phyloP scores from a whole-genome alignment of 2,888 invertebrate species.

The Aromia moschata region DNA sequence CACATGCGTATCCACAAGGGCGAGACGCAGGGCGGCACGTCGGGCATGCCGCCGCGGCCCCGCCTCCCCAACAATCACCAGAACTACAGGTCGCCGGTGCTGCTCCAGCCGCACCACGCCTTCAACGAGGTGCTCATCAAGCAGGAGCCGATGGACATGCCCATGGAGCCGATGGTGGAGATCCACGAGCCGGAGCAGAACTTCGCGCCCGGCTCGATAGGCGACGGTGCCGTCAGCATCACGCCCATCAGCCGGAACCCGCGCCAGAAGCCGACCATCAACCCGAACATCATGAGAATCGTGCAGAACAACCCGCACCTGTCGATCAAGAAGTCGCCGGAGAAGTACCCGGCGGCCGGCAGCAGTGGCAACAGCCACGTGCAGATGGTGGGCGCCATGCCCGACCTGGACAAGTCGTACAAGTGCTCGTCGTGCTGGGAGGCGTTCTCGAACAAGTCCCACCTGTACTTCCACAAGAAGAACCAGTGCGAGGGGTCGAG shows the following conservation, averaged over 20 bases:
- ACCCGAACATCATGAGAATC: slow-evolving; percentile 59
- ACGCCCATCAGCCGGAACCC: slow-evolving; percentile 59
- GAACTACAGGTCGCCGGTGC: slow-evolving; percentile 4
- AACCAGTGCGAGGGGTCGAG: slow-evolving; percentile 62
- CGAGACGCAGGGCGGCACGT: slow-evolving; percentile 39
- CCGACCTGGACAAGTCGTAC: slow-evolving; percentile 51
- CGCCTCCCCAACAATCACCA: slow-evolving; percentile 15
- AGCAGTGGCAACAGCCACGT: slow-evolving; percentile 30
- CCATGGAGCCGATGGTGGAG: slow-evolving; percentile 59
- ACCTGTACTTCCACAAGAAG: slow-evolving; percentile 62
- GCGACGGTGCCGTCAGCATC: slow-evolving; percentile 57
- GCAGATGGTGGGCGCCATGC: slow-evolving; percentile 26
- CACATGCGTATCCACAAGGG: slow-evolving; percentile 63
- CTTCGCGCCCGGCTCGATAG: slow-evolving; percentile 36
- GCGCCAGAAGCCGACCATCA: slow-evolving; percentile 51
- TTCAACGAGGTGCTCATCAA: slow-evolving; percentile 45
- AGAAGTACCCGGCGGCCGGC: slow-evolving; percentile 30
- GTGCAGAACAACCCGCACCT: slow-evolving; percentile 62
- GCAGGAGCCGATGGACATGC: slow-evolving; percentile 53
- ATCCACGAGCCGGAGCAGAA: slow-evolving; percentile 56
- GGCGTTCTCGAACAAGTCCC: slow-evolving; percentile 61
- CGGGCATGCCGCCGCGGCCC: slow-evolving; percentile 18
- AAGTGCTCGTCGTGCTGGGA: slow-evolving; percentile 62
- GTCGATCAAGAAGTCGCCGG: slow-evolving; percentile 53
- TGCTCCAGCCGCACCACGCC: slow-evolving; percentile 11